phyloP scores from a whole-genome alignment of 2,113 vertebrate genomes.

The Hydrochoerus hydrochaeris region DNA sequence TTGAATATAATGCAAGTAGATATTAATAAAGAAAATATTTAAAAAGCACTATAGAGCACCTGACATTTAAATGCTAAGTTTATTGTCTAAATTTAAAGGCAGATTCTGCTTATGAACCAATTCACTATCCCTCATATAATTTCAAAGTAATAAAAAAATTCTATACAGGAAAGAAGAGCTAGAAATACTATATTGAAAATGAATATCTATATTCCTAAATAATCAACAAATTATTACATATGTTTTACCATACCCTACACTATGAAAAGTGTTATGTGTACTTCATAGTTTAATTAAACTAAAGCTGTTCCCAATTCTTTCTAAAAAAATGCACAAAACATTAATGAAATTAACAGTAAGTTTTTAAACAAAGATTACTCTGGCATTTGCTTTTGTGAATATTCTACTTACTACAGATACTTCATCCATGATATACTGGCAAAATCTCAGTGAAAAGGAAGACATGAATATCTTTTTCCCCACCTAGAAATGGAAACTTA shows the following conservation, averaged over 20 bases:
- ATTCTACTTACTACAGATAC: not conserved
- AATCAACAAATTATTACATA: not conserved
- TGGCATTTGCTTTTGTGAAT: not conserved
- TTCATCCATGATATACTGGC: not conserved
- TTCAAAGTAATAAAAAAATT: not conserved
- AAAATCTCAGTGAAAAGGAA: not conserved
- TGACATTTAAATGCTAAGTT: not conserved
- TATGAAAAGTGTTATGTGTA: not conserved
- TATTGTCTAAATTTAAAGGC: not conserved
- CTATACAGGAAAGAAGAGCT: not conserved
- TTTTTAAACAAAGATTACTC: not conserved
- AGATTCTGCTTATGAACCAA: not conserved
- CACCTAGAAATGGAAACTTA: too few relatives aligned
- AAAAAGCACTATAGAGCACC: not conserved
- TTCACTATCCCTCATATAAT: not conserved
- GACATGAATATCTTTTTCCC: too few relatives aligned
- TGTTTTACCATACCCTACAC: not conserved
- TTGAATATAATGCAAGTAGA: not conserved
- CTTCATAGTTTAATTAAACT: not conserved
- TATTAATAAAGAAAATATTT: not conserved
- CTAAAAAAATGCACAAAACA: not conserved
- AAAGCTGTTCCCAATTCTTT: not conserved
- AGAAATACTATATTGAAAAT: not conserved
- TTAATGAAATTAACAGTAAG: not conserved
- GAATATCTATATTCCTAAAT: not conserved